Conservation (phyloP, 1,140 invertebrate species). For the Achroia grisella region DNA sequence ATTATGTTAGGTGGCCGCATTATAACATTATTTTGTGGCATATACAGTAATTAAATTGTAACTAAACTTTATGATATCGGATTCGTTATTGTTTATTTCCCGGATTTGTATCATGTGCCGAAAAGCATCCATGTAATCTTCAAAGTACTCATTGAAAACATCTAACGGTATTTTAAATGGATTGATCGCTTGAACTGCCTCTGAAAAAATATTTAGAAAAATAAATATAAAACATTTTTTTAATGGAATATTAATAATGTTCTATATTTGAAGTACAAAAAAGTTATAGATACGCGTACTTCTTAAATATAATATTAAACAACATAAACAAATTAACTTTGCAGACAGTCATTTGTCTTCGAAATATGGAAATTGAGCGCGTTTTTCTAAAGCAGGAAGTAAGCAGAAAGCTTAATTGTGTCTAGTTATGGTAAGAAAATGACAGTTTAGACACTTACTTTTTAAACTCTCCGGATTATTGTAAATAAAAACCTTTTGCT, state of each 20-base stretch:
- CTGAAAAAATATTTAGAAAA: slow-evolving; percentile 53
- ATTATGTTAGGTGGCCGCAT: too few species aligned
- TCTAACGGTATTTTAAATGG: slow-evolving; percentile 82
- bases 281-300: too few species aligned
- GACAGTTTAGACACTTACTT: slow-evolving; percentile 64
- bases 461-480: slow-evolving; percentile 74
- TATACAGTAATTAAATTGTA: slow-evolving; percentile 76
- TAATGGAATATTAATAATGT: too few species aligned
- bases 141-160: slow-evolving; percentile 78
- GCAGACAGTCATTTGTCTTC: too few species aligned
- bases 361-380: too few species aligned
- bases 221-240: background rate
- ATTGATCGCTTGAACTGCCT: slow-evolving; percentile 82
- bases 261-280: too few species aligned
- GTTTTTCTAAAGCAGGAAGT: too few species aligned
- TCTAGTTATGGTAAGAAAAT: too few species aligned
- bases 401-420: too few species aligned
- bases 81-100: slow-evolving; percentile 50
- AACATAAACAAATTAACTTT: too few species aligned
- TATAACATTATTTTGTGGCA: slow-evolving; percentile 62
- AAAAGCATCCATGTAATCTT: slow-evolving; percentile 74
- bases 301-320: too few species aligned
- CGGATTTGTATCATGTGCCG: slow-evolving; percentile 65
- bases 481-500: slow-evolving; percentile 78
- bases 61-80: slow-evolving; percentile 49